Percentiles rank a stretch among this genome's conserved stretches.
phyloP scores from a whole-genome alignment of 2,888 invertebrate genomes.

The Calameuta filiformis region DNA sequence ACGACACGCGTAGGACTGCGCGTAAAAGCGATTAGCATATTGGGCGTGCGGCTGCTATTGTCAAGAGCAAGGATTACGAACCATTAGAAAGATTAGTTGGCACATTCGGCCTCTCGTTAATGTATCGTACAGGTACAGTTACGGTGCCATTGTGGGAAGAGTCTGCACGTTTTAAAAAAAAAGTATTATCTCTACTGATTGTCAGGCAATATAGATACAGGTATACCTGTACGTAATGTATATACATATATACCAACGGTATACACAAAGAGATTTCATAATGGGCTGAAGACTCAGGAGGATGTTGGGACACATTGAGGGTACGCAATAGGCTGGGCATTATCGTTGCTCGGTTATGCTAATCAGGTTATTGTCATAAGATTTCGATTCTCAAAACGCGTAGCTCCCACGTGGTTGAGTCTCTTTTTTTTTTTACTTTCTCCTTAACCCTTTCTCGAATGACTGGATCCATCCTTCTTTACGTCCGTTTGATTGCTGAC shows the following conservation, averaged over 20 bases:
- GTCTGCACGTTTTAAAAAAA: neutral
- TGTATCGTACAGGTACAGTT: constrained; percentile 17
- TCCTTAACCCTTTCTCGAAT: neutral
- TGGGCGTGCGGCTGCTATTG: constrained; percentile 38
- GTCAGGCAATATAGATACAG: neutral
- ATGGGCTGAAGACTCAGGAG: constrained; percentile 9
- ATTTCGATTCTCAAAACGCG: neutral
- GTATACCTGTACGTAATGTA: neutral
- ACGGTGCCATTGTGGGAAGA: neutral
- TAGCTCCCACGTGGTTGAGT: neutral
- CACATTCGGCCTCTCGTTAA: constrained; percentile 24
- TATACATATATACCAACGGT: neutral
- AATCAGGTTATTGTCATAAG: constrained; percentile 14
- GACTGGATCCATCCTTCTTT: neutral
- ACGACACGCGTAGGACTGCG: constrained; percentile 25
- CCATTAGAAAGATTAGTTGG: constrained; percentile 37
- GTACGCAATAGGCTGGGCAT: constrained; percentile 15
- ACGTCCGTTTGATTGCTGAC: neutral
- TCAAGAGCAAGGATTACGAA: constrained; percentile 35
- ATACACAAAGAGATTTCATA: constrained; percentile 5
- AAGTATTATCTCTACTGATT: neutral
- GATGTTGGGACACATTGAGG: constrained; percentile 19
- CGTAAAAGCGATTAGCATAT: constrained; percentile 38
- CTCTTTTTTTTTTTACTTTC: neutral
- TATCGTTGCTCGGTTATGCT: constrained; percentile 19